Evolutionary conservation across 2,113 vertebrate genomes (phyloP), one percentile per base, ranked within the genome.

Genomic region (Dunckerocampus dactyliophorus): DNA sequence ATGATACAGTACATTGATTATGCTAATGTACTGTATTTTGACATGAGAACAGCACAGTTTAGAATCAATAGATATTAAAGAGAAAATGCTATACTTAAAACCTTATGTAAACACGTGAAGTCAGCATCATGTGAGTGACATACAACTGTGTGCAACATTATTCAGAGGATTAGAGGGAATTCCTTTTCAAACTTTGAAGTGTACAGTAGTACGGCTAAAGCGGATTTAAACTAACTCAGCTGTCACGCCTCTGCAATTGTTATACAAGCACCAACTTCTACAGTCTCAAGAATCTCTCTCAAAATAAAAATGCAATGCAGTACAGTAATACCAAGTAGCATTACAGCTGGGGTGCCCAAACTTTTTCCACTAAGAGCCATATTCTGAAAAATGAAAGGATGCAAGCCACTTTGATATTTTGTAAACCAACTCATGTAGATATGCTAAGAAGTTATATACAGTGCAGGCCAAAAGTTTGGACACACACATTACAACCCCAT

Each of bases 111-210:
- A 43, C 39, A 13, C 39, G 14, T 43, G 6, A 43, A n/a, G 37
- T 28, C 15, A 21, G 16, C 7, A 45, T 28, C 16, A 2, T 60
- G 24, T 53, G 31, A 59, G 16, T 46, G 4, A 22, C 43, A 37
- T 13, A 24, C 19, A 46, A 20, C 31, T 3, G 13, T 15, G 39
- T 3, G 19, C 20, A 15, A 57, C 20, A 22, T 57, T 55, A 55
- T 58, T 14, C 45, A 13, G 42, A 47, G 34, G 54, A 59, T 42
- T 51, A 51, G 10, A 24, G 14, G 22, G 2, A 15, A 24, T 61
- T 19, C 19, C 31, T 24, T 17, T 58, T 15, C 28, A 47, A 65
- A 74, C 8, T 43, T 34, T 47, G 24, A 48, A 56, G 47, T 34
- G 10, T 34, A 24, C 24, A n/a, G 49, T 53, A 28, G n/a, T 37